Evolutionary conservation across 2,113 vertebrate species (phyloP), one percentile per base, ranked within the genome.

Genomic region (Sorex araneus): DNA sequence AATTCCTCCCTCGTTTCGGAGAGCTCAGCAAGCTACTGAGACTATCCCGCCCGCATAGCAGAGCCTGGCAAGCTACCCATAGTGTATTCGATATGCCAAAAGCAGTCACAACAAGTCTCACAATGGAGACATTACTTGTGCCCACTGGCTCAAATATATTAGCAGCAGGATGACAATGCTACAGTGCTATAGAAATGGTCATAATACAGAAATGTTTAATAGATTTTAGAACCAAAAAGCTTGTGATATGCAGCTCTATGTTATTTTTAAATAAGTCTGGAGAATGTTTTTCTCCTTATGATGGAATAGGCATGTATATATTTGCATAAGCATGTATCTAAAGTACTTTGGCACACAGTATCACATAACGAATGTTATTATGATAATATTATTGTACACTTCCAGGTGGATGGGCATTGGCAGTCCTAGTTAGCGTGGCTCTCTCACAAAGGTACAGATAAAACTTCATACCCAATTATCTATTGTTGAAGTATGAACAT

Each of bases 251-350:
- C 2, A 40, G 21, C 13, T 83, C 16, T 32, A 40, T 19, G 19
- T 89, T 93, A 57, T 43, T 83, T 93, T 91, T 75, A 10, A 94
- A 16, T 85, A 75, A 86, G 1, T 71, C 2, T n/a, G 63, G 25
- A n/a, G 6, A 8, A 45, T 86, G 16, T 40, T 75, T 89, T 8
- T 27, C 25, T 78, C 47, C 19, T 73, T 47, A 21, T 82, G 43
- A 63, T 7, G 2, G 81, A 83, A 47, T n/a, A 63, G 0, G 12
- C 36, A 34, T 19, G n/a, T n/a, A 47, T 28, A 64, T 30, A 21
- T 64, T 16, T 40, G 21, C 12, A 15, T 80, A n/a, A 47, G 15
- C 9, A 2, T 84, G 15, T 84, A 27, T 73, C 10, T 45, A 45
- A 40, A 75, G 45, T 40, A 30, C n/a, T 27, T 75, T 63, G 34